phyloP scores from a whole-genome alignment of 2,797 vertebrate genomes.

The Oreortyx pictus region DNA sequence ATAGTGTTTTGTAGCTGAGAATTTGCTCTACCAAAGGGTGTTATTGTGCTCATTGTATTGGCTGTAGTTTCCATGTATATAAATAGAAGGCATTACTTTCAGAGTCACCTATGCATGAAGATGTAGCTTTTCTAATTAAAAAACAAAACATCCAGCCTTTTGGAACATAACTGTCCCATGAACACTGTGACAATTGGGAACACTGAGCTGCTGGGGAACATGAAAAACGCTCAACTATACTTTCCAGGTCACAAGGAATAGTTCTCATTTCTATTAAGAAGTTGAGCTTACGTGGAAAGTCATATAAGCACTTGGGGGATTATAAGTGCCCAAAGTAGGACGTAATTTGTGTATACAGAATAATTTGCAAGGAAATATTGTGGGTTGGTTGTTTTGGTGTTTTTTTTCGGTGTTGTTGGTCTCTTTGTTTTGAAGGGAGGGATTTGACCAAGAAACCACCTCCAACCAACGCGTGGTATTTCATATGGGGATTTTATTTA shows the following conservation, averaged over 20 bases:
- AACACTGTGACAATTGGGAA: not conserved
- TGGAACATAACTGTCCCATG: not conserved
- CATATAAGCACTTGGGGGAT: not conserved
- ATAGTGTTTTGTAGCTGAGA: no score
- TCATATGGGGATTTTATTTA: not conserved
- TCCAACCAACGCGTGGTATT: not conserved
- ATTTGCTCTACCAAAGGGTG: no score
- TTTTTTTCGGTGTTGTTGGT: fast-evolving
- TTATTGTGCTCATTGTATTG: no score
- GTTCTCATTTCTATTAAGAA: not conserved
- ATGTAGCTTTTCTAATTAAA: constrained; percentile 8
- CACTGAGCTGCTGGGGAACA: not conserved
- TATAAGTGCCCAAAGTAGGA: not conserved
- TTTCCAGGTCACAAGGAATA: not conserved
- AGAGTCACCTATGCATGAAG: not conserved
- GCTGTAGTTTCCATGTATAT: no score
- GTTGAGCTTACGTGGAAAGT: not conserved
- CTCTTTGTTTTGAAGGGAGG: not conserved
- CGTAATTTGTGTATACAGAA: not conserved
- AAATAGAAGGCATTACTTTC: no score
- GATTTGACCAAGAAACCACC: not conserved
- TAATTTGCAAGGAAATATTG: not conserved
- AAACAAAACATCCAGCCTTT: not conserved
- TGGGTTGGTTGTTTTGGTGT: not conserved
- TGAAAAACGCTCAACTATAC: not conserved